phyloP scores from a whole-genome alignment of 2,113 vertebrate genomes.

The Eulacestoma nigropectus region DNA sequence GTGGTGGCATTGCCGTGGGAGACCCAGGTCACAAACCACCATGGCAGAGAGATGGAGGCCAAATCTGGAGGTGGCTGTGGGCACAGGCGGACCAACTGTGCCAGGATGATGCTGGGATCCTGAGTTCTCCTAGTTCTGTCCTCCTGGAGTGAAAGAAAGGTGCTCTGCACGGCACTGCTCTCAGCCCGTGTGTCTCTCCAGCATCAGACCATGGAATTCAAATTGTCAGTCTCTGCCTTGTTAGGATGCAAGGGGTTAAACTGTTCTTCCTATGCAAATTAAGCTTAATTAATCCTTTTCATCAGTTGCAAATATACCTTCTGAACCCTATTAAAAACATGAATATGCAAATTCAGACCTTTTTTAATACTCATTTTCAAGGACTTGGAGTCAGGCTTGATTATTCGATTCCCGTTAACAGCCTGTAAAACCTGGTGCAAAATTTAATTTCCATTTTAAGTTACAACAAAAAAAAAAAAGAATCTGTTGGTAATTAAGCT shows the following conservation, averaged over 20 bases:
- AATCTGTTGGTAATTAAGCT: conserved; percentile 69
- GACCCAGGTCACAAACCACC: neutral
- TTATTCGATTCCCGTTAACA: conserved; percentile 78
- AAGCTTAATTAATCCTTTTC: conserved; percentile 79
- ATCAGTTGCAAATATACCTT: conserved; percentile 79
- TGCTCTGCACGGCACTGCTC: neutral
- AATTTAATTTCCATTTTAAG: conserved; percentile 81
- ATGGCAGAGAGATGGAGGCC: neutral
- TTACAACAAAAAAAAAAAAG: conserved; percentile 54
- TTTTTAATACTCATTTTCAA: conserved; percentile 79
- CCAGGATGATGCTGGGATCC: neutral
- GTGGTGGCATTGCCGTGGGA: fast-evolving
- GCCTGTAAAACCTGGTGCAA: conserved; percentile 75
- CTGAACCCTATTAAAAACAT: conserved; percentile 80
- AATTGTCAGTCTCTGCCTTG: neutral
- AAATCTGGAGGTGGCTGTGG: neutral
- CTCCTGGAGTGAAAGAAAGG: neutral
- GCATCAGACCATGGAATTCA: neutral
- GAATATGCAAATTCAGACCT: conserved; percentile 80
- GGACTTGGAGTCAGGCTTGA: conserved; percentile 76
- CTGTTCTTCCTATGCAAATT: conserved; percentile 71
- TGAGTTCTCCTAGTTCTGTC: neutral
- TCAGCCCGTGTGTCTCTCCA: neutral
- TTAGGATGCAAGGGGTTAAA: conserved; percentile 67
- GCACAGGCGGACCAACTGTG: fast-evolving